Evolutionary conservation across 1,140 invertebrate genomes (phyloP).

Genomic region (Megalonaias nervosa): DNA sequence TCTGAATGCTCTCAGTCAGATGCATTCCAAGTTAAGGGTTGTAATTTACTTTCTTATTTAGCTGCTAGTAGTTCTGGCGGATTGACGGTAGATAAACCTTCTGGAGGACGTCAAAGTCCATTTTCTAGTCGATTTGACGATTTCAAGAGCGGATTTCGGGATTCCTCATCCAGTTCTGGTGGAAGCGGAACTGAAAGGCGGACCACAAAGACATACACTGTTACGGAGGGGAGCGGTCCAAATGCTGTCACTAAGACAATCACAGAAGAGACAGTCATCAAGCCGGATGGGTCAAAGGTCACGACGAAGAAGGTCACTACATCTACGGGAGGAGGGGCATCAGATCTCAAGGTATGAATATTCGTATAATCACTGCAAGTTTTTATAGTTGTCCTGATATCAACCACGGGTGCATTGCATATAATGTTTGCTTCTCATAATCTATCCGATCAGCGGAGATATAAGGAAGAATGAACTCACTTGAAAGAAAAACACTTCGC

Average conservation of each 20-base stretch:
- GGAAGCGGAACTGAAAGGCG: conserved; percentile 14
- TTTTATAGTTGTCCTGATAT: too few species aligned
- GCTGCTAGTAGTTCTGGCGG: too few species aligned
- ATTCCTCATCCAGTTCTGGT: conserved; percentile 3
- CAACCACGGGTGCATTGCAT: too few species aligned
- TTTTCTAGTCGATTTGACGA: conserved; percentile 30
- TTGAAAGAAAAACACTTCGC: too few species aligned
- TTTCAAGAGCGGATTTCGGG: conserved; percentile 7
- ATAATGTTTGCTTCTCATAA: too few species aligned
- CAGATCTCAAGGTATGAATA: too few species aligned
- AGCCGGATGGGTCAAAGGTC: conserved; percentile 49
- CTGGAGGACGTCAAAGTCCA: background rate
- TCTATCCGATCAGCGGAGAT: too few species aligned
- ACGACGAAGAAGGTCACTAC: conserved; percentile 48
- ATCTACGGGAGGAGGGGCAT: conserved; percentile 24
- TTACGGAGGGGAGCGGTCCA: conserved; percentile 15
- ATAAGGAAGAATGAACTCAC: too few species aligned
- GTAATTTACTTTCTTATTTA: too few species aligned
- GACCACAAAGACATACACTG: conserved; percentile 24
- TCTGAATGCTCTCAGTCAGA: too few species aligned
- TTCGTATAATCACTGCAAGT: background rate
- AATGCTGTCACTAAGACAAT: conserved; percentile 48
- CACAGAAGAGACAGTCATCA: conserved; percentile 54
- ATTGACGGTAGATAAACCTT: too few species aligned
- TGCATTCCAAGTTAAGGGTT: too few species aligned